A percentile compares a stretch with the other conserved stretches of the same genome.
These are phyloP conservation scores for Nephrotoma appendiculata DNA, from an alignment of 2,888 invertebrate species.

Conservation along the genomic window DNA sequence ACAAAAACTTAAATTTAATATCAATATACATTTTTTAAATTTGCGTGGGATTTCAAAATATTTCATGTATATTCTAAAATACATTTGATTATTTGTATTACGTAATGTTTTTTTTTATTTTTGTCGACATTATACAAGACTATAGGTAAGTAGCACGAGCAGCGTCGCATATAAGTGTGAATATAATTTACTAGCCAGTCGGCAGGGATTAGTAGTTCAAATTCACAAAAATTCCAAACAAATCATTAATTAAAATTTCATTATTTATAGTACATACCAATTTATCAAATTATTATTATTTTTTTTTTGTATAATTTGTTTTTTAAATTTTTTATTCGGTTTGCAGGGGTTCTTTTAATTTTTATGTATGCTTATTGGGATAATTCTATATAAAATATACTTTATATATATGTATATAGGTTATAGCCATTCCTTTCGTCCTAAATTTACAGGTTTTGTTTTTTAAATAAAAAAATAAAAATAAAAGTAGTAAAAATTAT, in stretches of 20 bases:
- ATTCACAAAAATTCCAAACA: background rate
- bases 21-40: no score
- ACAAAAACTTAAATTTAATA: background rate
- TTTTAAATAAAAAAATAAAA: background rate
- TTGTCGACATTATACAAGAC: background rate
- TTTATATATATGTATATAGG: background rate
- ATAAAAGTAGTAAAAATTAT: background rate
- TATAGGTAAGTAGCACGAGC: background rate
- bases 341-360: background rate
- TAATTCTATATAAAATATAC: background rate
- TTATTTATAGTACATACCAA: background rate
- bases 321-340: background rate
- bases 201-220: background rate
- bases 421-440: background rate
- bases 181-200: background rate
- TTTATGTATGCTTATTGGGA: background rate
- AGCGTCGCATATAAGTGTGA: background rate
- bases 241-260: background rate
- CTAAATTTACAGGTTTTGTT: background rate
- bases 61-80: background rate
- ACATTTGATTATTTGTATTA: background rate
- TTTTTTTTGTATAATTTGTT: background rate
- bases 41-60: no score
- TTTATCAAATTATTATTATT: background rate
- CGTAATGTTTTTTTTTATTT: background rate